Base-by-base conservation (phyloP, 2,113 vertebrate genomes). In the Stercorarius parasiticus region DNA sequence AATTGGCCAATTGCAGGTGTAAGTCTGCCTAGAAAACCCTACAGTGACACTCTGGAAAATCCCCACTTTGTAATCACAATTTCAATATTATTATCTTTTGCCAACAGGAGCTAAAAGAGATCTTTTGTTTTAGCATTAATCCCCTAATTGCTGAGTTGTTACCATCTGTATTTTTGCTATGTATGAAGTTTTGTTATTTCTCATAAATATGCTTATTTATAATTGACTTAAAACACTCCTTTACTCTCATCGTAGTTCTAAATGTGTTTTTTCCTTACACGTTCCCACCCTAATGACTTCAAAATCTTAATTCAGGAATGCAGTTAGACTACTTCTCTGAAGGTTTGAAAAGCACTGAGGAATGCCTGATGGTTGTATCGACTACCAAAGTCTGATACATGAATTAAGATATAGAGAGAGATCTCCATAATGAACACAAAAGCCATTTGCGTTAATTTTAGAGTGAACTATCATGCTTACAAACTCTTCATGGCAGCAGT, bases 381-480 rank as follows among this genome's bases (percentile, higher is more conserved):
- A 65, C 83, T 92, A 96, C 87, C 66, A 61, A 61, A 56, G 13
- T 80, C 94, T 97, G 95, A 97, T 86, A 61, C 73, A 42, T 89
- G 94, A 96, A 94, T 98, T 95, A 93, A 95, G 95, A 96, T 78
- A 95, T 5, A 56, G 1, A 86, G 77, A 96, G 90, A 97, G 59
- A 96, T 74, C 89, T 97, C 95, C 84, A 70, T 92, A 97, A 94
- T 78, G 92, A 97, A 97, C 96, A 96, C 79, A 96, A 96, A 97
- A 96, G 61, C 71, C 20, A 71, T 97, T 92, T 81, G 43, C 95
- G 95, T 98, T 96, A 84, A 98, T 97, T 97, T 97, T 82, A 87
- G 93, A 50, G 6, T 74, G 89, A 96, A 96, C 91, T 95, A 91
- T 82, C 66, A 81, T 3, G 21, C 92, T 97, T 98, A 94, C 92